Percentiles rank a stretch among this genome's conserved stretches.
Evolutionary conservation across 2,888 invertebrate genomes (phyloP).

Genomic region (Nomada hirtipes): DNA sequence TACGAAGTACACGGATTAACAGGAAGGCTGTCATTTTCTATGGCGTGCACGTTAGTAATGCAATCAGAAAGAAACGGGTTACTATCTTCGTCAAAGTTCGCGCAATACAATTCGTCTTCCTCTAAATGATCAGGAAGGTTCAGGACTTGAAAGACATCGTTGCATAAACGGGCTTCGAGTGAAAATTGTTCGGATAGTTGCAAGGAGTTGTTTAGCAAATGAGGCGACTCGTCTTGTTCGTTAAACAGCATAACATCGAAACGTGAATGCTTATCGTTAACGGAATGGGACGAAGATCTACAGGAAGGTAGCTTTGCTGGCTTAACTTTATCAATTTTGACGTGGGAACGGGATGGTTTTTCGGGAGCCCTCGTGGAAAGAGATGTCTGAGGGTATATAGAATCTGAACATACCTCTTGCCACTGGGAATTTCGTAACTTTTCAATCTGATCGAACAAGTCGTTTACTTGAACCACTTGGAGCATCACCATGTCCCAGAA

Average conservation of each 20-base stretch:
- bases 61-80: neutral
- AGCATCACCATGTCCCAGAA: conserved; percentile 99
- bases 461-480: conserved; percentile 94
- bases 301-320: neutral
- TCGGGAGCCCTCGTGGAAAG: conserved; percentile 13
- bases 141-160: conserved; percentile 38
- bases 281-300: neutral
- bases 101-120: neutral
- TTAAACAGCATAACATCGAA: conserved; percentile 2
- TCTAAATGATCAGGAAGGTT: neutral
- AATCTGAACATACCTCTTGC: conserved; percentile 85
- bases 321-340: conserved; percentile 10
- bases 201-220: too few relatives aligned
- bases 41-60: neutral
- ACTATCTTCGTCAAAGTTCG: neutral
- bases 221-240: neutral
- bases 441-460: conserved; percentile 90
- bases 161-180: conserved; percentile 38
- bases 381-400: conserved; percentile 29
- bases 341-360: neutral
- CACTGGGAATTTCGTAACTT: conserved; percentile 88
- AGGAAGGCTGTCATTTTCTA: neutral
- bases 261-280: conserved; percentile 30
- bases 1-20: conserved; percentile 16
- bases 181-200: neutral